Percentiles rank a stretch among this genome's conserved stretches.
Conservation (phyloP, 2,113 vertebrate species). For the Paracanthobrama guichenoti region DNA sequence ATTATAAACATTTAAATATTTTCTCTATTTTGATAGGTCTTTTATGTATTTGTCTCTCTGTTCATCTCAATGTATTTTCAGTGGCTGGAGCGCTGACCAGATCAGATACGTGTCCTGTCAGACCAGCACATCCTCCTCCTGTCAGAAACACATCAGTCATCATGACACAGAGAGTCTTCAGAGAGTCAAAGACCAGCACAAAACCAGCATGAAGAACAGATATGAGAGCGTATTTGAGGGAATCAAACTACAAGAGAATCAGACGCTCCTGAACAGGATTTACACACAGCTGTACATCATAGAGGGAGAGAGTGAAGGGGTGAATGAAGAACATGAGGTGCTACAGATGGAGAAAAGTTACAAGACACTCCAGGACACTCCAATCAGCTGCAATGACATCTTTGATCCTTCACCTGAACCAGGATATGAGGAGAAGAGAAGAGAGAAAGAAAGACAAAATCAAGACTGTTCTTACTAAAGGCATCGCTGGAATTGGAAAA, state of each 20-base stretch:
- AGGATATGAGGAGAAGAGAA: background rate
- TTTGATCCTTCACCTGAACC: background rate
- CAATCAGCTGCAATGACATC: constrained; percentile 7
- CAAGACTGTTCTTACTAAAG: constrained; percentile 24
- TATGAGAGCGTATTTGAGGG: background rate
- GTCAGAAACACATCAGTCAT: background rate
- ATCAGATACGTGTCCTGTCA: background rate
- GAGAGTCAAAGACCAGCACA: background rate
- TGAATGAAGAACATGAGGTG: constrained; percentile 29
- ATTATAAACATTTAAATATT: background rate
- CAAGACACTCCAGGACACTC: background rate
- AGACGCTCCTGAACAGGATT: background rate
- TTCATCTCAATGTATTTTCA: background rate
- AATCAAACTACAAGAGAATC: background rate
- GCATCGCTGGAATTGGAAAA: constrained; percentile 14
- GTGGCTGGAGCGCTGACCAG: background rate
- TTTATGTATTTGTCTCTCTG: background rate
- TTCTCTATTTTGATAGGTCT: background rate
- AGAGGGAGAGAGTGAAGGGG: constrained; percentile 8
- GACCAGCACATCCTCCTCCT: background rate
- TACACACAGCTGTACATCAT: constrained; percentile 5
- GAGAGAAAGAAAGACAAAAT: background rate
- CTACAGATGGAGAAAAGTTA: constrained; percentile 18
- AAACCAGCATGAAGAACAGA: constrained; percentile 8
- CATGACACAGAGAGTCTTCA: background rate